Evolutionary conservation across 2,113 vertebrate species (phyloP).

Genomic region (Archilochus colubris): DNA sequence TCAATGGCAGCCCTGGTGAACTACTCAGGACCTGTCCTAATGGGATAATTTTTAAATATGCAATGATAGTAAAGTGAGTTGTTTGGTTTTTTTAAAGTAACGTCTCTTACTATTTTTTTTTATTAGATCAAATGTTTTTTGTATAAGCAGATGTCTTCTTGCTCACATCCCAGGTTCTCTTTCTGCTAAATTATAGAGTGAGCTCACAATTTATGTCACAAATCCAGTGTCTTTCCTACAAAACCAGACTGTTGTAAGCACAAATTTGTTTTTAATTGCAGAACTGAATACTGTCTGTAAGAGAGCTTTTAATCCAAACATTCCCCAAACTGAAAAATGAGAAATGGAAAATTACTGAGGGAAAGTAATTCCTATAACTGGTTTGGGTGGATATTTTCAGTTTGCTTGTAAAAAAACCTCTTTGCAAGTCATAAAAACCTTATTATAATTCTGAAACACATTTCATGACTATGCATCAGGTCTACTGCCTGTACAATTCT

Average conservation of each 20-base stretch:
- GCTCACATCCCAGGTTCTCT: neutral
- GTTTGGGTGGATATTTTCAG: conserved; percentile 27
- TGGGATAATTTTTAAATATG: neutral
- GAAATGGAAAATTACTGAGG: neutral
- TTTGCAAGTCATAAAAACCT: conserved; percentile 30
- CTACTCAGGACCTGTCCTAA: neutral
- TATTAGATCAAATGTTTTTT: neutral
- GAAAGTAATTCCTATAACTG: neutral
- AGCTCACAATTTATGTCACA: neutral
- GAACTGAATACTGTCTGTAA: neutral
- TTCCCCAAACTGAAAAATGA: neutral
- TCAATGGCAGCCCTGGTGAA: neutral
- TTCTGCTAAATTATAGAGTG: neutral
- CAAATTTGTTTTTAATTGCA: neutral
- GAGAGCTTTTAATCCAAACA: neutral
- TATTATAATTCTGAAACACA: conserved; percentile 6
- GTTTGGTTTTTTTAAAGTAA: neutral
- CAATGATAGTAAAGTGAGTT: neutral
- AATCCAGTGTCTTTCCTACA: neutral
- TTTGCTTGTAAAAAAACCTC: neutral
- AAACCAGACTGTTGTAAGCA: neutral
- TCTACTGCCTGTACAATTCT: neutral
- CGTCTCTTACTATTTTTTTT: neutral
- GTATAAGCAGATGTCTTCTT: neutral
- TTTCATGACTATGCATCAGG: neutral